Evolutionary conservation across 2,888 invertebrate species (phyloP).

Genomic region (Tenthredo mesomela): DNA sequence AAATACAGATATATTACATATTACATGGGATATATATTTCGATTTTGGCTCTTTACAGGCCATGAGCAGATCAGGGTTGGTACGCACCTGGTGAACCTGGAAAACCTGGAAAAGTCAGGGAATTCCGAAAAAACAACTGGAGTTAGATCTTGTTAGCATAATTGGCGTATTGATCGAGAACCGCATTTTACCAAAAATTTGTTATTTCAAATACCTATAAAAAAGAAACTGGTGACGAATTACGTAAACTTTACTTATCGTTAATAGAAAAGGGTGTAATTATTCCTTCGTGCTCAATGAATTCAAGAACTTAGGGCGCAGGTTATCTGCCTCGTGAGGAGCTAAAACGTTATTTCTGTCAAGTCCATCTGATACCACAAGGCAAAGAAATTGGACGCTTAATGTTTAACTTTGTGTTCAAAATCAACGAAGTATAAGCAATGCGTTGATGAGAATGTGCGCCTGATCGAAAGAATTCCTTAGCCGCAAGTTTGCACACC

Average conservation of each 20-base stretch:
- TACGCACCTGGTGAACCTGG: too few species aligned
- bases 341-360: background rate
- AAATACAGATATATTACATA: background rate
- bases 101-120: too few species aligned
- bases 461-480: background rate
- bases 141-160: too few species aligned
- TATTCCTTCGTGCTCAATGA: background rate
- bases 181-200: too few species aligned
- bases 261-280: background rate
- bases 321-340: background rate
- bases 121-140: too few species aligned
- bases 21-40: background rate
- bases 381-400: background rate
- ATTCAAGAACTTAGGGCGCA: background rate
- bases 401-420: background rate
- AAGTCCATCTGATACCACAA: background rate
- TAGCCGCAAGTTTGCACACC: background rate
- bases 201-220: too few species aligned
- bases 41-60: background rate
- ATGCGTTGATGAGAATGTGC: constrained; percentile 13
- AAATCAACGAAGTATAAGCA: background rate
- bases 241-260: background rate
- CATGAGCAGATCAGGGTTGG: background rate
- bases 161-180: too few species aligned
- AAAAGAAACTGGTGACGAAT: background rate